Evolutionary conservation across 1,140 invertebrate species (phyloP).

Genomic region (Hetaerina americana): DNA sequence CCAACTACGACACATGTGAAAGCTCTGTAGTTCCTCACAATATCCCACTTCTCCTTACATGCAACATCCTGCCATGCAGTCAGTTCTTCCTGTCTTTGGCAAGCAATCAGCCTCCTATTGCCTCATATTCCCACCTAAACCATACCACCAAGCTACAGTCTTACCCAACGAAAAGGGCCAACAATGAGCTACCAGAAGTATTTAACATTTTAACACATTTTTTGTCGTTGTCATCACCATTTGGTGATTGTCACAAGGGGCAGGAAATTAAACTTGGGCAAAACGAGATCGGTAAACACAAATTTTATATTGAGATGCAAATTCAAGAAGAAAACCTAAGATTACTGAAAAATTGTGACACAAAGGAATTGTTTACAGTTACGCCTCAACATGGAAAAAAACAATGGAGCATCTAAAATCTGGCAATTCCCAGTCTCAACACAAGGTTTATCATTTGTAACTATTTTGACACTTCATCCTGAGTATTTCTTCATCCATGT

Average conservation of each 20-base stretch:
- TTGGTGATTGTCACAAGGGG: background rate
- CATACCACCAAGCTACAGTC: background rate
- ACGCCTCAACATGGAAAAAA: background rate
- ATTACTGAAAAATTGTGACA: background rate
- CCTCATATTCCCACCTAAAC: background rate
- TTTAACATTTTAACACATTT: slow-evolving; percentile 1
- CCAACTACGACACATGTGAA: background rate
- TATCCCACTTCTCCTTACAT: background rate
- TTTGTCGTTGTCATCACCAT: background rate
- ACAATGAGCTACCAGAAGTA: background rate
- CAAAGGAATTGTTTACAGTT: background rate
- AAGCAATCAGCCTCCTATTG: background rate
- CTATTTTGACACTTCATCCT: background rate
- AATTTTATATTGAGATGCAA: background rate
- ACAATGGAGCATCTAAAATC: background rate
- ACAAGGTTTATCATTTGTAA: background rate
- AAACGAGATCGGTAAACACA: background rate
- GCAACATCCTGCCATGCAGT: background rate
- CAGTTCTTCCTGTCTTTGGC: background rate
- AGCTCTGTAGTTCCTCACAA: background rate
- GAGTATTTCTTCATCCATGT: background rate
- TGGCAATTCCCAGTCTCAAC: background rate
- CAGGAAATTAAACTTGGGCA: background rate
- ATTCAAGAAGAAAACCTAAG: background rate
- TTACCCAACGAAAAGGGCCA: background rate